Evolutionary conservation across 2,113 vertebrate species (phyloP).

Genomic region (Elachura formosa): DNA sequence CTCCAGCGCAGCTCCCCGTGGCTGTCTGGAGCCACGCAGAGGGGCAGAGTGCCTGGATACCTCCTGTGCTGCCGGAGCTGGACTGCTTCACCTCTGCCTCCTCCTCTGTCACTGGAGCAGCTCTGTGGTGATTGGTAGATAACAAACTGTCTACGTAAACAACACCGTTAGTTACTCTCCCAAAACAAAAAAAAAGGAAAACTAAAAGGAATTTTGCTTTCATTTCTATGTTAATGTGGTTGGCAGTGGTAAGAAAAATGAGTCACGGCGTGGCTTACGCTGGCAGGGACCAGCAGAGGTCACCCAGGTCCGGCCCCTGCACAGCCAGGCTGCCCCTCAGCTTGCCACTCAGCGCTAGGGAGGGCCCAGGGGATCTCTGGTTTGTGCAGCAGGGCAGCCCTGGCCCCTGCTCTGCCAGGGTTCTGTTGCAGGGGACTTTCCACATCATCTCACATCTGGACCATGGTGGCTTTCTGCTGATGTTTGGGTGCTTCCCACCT

Average conservation of each 20-base stretch:
- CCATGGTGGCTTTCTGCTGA: background rate
- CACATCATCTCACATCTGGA: too few relatives aligned
- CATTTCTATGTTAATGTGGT: background rate
- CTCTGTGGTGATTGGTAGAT: background rate
- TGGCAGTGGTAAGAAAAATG: constrained; percentile 11
- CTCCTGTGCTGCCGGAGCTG: constrained; percentile 1
- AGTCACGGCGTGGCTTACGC: background rate
- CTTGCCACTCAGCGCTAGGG: background rate
- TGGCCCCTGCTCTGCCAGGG: background rate
- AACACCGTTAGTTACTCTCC: background rate
- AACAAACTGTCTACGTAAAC: background rate
- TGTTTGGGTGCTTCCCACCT: background rate
- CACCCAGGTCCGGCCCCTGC: background rate
- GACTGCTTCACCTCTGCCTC: background rate
- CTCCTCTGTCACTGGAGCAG: background rate
- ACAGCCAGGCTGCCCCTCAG: background rate
- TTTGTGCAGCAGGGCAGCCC: background rate
- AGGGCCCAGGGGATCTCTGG: background rate
- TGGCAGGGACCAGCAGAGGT: background rate
- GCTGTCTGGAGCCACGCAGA: background rate
- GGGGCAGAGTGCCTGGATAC: background rate
- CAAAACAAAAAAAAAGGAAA: background rate
- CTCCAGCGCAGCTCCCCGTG: background rate
- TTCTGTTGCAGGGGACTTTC: background rate
- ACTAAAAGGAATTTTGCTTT: background rate